A percentile compares a stretch with the other conserved stretches of the same genome.
Evolutionary conservation across 2,888 invertebrate species (phyloP).

Genomic region (Boloria euphrosyne): DNA sequence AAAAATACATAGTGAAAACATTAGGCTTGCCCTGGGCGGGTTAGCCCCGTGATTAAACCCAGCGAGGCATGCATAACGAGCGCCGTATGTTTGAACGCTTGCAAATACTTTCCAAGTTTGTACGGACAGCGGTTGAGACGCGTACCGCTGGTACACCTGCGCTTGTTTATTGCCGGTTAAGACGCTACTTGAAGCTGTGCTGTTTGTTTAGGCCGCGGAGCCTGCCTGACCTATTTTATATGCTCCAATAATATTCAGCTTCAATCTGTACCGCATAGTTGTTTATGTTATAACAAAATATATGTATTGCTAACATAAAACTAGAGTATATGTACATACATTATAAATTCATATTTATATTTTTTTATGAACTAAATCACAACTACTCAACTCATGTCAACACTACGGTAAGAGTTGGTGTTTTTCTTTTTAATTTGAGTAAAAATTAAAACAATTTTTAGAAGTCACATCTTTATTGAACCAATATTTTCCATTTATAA

Average conservation of each 20-base stretch:
- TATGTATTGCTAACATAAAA: no score
- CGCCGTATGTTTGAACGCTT: constrained; percentile 76
- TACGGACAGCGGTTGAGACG: constrained; percentile 64
- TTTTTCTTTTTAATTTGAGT: no score
- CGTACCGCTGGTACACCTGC: constrained; percentile 61
- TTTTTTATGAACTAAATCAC: no score
- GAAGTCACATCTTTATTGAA: no score
- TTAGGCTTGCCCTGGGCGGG: constrained; percentile 69
- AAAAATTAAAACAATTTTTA: no score
- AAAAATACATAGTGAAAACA: constrained; percentile 81
- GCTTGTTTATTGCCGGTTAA: constrained; percentile 69
- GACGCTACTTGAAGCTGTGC: constrained; percentile 55
- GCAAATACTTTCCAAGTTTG: constrained; percentile 72
- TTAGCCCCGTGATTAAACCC: constrained; percentile 76
- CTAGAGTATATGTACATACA: no score
- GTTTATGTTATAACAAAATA: constrained; percentile 16
- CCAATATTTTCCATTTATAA: no score
- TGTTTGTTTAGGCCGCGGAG: constrained; percentile 70
- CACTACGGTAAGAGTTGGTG: no score
- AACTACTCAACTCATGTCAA: no score
- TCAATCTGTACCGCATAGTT: constrained; percentile 40
- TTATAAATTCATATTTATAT: no score
- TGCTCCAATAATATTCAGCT: constrained; percentile 63
- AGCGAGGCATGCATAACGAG: constrained; percentile 79
- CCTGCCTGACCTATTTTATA: constrained; percentile 61